Percentiles rank a stretch among this genome's conserved stretches.
phyloP scores from a whole-genome alignment of 2,113 vertebrate genomes.

The Gopherus flavomarginatus region DNA sequence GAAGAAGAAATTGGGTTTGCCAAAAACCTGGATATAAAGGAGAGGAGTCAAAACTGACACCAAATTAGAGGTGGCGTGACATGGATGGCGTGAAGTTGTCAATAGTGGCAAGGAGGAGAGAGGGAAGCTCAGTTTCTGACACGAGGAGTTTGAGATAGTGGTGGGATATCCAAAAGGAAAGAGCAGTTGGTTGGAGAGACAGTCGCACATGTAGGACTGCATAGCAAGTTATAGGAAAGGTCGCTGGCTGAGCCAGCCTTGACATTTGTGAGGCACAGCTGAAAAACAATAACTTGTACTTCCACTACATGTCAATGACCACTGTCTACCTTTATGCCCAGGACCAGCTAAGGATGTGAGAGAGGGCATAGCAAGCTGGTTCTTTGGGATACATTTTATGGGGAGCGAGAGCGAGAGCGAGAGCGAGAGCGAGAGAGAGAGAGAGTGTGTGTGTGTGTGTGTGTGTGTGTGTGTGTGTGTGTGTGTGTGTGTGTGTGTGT shows the following conservation, averaged over 20 bases:
- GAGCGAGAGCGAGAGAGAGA: no score
- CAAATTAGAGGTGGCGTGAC: neutral
- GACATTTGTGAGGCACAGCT: neutral
- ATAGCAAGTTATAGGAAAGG: neutral
- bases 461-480: neutral
- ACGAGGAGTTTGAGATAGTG: neutral
- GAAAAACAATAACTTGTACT: neutral
- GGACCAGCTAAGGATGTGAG: neutral
- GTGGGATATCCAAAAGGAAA: neutral
- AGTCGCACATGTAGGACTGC: neutral
- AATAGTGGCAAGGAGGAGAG: neutral
- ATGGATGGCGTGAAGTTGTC: no score
- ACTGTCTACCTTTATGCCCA: neutral
- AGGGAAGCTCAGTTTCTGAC: neutral
- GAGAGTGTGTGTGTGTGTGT: no score
- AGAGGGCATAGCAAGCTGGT: neutral
- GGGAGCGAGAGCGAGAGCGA: no score
- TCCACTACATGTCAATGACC: neutral
- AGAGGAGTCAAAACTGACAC: neutral
- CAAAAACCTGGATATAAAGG: neutral
- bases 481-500: fast-evolving
- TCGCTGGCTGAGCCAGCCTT: neutral
- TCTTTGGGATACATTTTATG: neutral
- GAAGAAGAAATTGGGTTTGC: neutral
- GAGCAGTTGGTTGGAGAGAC: neutral